Evolutionary conservation across 1,140 invertebrate genomes (phyloP).

Genomic region (Arctopsyche grandis): DNA sequence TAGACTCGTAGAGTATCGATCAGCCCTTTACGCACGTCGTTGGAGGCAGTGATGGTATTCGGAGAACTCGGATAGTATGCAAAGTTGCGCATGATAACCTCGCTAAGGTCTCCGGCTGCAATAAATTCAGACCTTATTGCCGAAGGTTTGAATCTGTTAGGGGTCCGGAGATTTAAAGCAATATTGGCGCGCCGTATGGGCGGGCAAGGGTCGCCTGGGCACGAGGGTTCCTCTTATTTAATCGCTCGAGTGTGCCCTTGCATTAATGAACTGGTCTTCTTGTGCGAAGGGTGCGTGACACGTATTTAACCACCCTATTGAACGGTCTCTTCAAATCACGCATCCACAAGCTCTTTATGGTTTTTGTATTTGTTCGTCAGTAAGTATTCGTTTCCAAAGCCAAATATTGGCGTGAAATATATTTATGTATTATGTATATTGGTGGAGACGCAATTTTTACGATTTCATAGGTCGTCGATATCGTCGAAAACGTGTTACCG

Average conservation of each 20-base stretch:
- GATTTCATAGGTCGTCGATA: background rate
- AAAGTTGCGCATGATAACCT: slow-evolving; percentile 32
- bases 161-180: slow-evolving; percentile 35
- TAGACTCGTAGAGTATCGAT: slow-evolving; percentile 4
- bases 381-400: too few relatives aligned
- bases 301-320: slow-evolving; percentile 2
- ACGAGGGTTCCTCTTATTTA: slow-evolving; percentile 35
- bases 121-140: slow-evolving; percentile 39
- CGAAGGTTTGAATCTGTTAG: slow-evolving; percentile 32
- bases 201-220: slow-evolving; percentile 8
- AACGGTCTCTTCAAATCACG: background rate
- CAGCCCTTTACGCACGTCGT: slow-evolving; percentile 3
- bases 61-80: slow-evolving; percentile 10
- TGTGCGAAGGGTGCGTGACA: background rate
- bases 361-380: background rate
- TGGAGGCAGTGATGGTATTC: background rate
- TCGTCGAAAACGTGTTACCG: background rate
- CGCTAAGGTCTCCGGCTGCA: slow-evolving; percentile 26
- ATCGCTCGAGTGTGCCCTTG: slow-evolving; percentile 47
- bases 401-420: too few relatives aligned
- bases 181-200: slow-evolving; percentile 12
- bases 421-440: too few relatives aligned
- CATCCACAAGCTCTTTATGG: background rate
- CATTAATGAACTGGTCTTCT: slow-evolving; percentile 45
- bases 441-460: background rate